phyloP scores from a whole-genome alignment of 2,888 invertebrate genomes.

The Pandemis corylana region DNA sequence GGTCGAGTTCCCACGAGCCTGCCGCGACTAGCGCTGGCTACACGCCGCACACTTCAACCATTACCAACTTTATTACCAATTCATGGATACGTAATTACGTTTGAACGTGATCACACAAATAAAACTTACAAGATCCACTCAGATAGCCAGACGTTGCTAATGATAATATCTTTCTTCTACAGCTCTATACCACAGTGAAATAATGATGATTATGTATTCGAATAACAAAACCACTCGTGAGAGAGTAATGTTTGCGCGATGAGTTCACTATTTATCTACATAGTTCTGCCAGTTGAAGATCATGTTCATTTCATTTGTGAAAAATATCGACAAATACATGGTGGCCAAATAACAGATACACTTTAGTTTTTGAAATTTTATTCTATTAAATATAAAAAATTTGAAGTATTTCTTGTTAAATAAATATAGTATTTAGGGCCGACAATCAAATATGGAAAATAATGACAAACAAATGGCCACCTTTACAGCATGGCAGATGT shows the following conservation, averaged over 20 bases:
- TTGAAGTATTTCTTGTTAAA: too few species aligned
- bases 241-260: slow-evolving; percentile 12
- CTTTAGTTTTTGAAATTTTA: neutral
- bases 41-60: slow-evolving; percentile 4
- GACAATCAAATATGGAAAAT: too few species aligned
- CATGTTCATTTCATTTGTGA: neutral
- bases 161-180: slow-evolving; percentile 24
- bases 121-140: slow-evolving; percentile 14
- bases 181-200: slow-evolving; percentile 4
- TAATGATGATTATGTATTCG: slow-evolving; percentile 20
- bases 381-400: too few species aligned
- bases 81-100: slow-evolving; percentile 22
- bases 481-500: too few species aligned
- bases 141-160: slow-evolving; percentile 11
- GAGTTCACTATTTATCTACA: neutral
- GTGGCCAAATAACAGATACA: neutral
- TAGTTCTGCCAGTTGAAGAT: neutral
- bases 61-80: slow-evolving; percentile 28
- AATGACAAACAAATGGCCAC: too few species aligned
- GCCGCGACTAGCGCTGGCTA: slow-evolving; percentile 11
- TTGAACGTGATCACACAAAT: slow-evolving; percentile 19
- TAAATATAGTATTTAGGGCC: too few species aligned
- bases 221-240: slow-evolving; percentile 15
- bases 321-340: neutral
- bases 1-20: slow-evolving; percentile 74